A percentile compares a stretch with the other conserved stretches of the same genome.
phyloP scores from a whole-genome alignment of 1,140 invertebrate species.

The Gryllus bimaculatus region DNA sequence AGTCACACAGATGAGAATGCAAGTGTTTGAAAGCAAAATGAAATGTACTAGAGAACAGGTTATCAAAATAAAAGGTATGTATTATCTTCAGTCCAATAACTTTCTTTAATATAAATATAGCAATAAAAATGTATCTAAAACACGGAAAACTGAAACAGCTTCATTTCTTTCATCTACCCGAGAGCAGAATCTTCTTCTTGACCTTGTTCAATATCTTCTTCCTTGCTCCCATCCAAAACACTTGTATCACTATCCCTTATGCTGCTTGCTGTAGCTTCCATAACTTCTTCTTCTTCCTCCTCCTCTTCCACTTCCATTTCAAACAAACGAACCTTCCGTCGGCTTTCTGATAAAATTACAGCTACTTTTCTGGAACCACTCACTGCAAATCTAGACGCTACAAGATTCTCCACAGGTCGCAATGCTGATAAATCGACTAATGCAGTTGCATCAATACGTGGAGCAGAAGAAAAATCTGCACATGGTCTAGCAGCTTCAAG shows the following conservation, averaged over 20 bases:
- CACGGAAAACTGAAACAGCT: background rate
- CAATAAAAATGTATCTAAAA: background rate
- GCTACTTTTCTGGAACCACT: slow-evolving; percentile 82
- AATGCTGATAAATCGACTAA: slow-evolving; percentile 29
- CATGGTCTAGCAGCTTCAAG: background rate
- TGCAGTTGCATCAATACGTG: slow-evolving; percentile 10
- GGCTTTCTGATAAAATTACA: slow-evolving; percentile 69
- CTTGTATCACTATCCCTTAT: slow-evolving; percentile 20
- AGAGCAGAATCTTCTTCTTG: background rate
- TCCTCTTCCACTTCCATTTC: slow-evolving; percentile 90
- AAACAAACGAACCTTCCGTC: slow-evolving; percentile 71
- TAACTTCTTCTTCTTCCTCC: slow-evolving; percentile 63
- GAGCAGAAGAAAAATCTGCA: background rate
- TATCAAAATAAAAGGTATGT: too few relatives aligned
- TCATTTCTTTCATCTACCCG: background rate
- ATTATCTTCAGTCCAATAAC: too few relatives aligned
- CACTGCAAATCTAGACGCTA: slow-evolving; percentile 63
- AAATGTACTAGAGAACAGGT: too few relatives aligned
- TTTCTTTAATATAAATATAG: too few relatives aligned
- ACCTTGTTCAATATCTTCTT: background rate
- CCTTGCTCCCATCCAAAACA: slow-evolving; percentile 15
- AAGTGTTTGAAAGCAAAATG: too few relatives aligned
- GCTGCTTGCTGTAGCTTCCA: slow-evolving; percentile 35
- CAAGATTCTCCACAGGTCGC: slow-evolving; percentile 59
- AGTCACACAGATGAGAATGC: too few relatives aligned